Percentiles rank a stretch among this genome's conserved stretches.
Conservation (phyloP, 2,888 invertebrate genomes). For the Drosophila paranaensis region DNA sequence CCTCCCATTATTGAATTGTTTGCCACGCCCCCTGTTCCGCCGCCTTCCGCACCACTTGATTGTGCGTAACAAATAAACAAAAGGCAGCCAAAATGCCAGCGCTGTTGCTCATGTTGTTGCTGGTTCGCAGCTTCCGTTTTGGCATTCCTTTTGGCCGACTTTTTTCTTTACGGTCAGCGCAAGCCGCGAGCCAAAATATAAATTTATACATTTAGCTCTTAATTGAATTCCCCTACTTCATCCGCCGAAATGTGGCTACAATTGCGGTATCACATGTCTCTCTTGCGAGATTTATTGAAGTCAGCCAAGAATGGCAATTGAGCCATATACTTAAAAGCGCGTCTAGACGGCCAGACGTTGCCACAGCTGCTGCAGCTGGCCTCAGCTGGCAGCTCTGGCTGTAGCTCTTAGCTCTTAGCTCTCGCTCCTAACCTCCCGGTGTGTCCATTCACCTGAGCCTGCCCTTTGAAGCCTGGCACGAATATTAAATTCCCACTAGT, state of each 20-base stretch:
- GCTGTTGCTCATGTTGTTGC: constrained; percentile 30
- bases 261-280: constrained; percentile 44
- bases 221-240: constrained; percentile 69
- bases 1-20: constrained; percentile 65
- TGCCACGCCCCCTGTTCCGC: constrained; percentile 2
- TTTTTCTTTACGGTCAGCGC: constrained; percentile 34
- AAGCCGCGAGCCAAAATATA: constrained; percentile 40
- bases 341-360: constrained; percentile 68
- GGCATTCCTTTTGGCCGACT: constrained; percentile 21
- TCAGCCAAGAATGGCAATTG: constrained; percentile 36
- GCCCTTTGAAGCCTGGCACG: constrained; percentile 10
- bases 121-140: constrained; percentile 58
- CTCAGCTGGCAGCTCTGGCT: background rate
- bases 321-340: constrained; percentile 25
- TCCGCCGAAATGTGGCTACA: constrained; percentile 24
- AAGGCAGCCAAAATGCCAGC: constrained; percentile 50
- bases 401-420: no score
- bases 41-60: constrained; percentile 26
- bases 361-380: constrained; percentile 29
- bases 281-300: constrained; percentile 57
- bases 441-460: constrained; percentile 13
- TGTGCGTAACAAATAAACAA: constrained; percentile 71
- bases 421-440: no score
- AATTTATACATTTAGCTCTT: constrained; percentile 52
- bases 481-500: constrained; percentile 29